A percentile compares a stretch with the other conserved stretches of the same genome.
These are phyloP conservation scores for Penaeus vannamei DNA, from an alignment of 1,140 invertebrate species.

Conservation along the genomic window DNA sequence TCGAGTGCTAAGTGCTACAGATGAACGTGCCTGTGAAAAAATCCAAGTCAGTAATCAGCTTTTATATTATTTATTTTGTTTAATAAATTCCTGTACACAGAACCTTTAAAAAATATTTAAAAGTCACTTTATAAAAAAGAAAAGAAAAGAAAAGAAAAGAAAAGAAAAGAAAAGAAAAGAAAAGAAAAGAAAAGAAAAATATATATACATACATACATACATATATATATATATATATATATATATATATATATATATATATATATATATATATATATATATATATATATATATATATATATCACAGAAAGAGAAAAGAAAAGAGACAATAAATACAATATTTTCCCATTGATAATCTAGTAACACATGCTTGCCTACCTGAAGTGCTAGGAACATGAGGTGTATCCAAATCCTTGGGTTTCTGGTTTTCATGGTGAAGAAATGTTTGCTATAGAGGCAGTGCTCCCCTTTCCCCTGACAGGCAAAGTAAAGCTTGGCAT, in stretches of 20 bases:
- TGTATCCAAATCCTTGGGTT: conserved; percentile 93
- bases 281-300: not conserved
- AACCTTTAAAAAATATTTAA: not conserved
- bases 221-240: not conserved
- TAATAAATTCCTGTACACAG: conserved; percentile 21
- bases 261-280: not conserved
- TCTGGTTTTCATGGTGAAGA: conserved; percentile 89
- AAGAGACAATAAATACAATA: not conserved
- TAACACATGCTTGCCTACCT: conserved; percentile 74
- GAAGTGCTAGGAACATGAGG: conserved; percentile 93
- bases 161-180: not conserved
- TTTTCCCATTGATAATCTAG: not conserved
- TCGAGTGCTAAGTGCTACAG: conserved; percentile 84
- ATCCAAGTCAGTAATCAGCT: no score
- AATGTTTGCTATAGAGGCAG: conserved; percentile 89
- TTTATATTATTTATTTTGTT: no score
- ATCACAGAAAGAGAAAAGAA: not conserved
- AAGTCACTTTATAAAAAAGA: no score
- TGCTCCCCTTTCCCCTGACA: conserved; percentile 88
- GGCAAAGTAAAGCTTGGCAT: conserved; percentile 89
- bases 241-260: not conserved
- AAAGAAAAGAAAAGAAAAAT: no score
- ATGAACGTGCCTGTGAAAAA: conserved; percentile 79
- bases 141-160: no score
- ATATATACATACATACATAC: no score